phyloP scores from a whole-genome alignment of 1,140 invertebrate species.

The Drosophila lowei region DNA sequence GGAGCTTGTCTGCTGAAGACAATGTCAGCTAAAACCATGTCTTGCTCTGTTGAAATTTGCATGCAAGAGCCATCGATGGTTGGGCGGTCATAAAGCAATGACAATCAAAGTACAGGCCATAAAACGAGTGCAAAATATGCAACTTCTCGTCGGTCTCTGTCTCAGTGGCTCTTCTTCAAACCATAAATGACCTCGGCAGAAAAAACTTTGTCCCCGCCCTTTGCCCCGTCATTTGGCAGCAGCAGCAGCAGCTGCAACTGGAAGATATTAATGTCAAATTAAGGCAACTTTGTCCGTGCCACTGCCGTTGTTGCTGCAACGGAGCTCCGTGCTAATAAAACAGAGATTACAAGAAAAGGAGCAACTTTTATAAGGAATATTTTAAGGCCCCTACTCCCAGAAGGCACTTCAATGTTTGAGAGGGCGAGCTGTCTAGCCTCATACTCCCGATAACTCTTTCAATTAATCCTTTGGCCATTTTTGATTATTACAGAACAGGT shows the following conservation, averaged over 20 bases:
- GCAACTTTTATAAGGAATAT: slow-evolving; percentile 19
- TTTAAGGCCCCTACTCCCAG: neutral
- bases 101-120: slow-evolving; percentile 11
- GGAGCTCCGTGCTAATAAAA: slow-evolving; percentile 18
- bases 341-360: slow-evolving; percentile 13
- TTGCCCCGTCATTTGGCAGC: slow-evolving; percentile 14
- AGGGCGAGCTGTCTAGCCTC: too few relatives aligned
- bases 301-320: slow-evolving; percentile 22
- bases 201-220: neutral
- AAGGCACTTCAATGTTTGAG: too few relatives aligned
- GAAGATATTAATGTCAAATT: slow-evolving; percentile 50
- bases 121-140: slow-evolving; percentile 11
- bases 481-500: neutral
- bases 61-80: slow-evolving; percentile 14
- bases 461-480: neutral
- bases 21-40: slow-evolving; percentile 9
- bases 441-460: too few relatives aligned
- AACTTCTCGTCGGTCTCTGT: slow-evolving; percentile 6
- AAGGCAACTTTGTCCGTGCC: slow-evolving; percentile 55
- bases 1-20: slow-evolving; percentile 7
- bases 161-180: too few relatives aligned
- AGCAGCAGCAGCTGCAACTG: slow-evolving; percentile 14
- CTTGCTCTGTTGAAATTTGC: slow-evolving; percentile 1
- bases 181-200: too few relatives aligned
- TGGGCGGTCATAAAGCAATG: slow-evolving; percentile 34